Base-by-base conservation (phyloP, 2,888 invertebrate genomes). In the Hemistola chrysoprasaria region DNA sequence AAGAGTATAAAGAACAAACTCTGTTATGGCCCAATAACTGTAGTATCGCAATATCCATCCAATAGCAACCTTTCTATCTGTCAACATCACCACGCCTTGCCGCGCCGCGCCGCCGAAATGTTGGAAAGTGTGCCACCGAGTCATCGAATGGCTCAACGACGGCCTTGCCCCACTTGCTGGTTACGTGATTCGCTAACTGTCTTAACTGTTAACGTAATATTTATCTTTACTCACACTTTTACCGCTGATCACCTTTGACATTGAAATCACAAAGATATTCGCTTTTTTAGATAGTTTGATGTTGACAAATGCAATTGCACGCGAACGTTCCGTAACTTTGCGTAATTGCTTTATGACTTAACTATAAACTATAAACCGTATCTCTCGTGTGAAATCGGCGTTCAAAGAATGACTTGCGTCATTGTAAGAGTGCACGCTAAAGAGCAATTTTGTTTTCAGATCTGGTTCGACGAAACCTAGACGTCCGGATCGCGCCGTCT, bases 401-500 rank as follows among this genome's bases (percentile, higher is more conserved):
- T 43, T 43, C 33, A 33, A 27, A 44, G 43, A 38, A 10, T 9
- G 4, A 34, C 26, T 39, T 26, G 34, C 26, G 38, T 39, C 38
- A 44, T 34, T 39, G 43, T 34, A 28, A 20, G 43, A 39, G 7
- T 34, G 43, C 30, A 31, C 41, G 32, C 11, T 23, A 23, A 36
- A 8, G 22, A 23, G 4, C 11, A 25, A 29, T 40, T 53, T 65
- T 65, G 59, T 66, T 49, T 28, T 25, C 72, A 85, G 84, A 68
- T 73, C 83, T 53, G 79, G 78, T 36, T 73, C 86, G 35, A 63
- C 78, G 28, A 86, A 75, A 57, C 85, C 86, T 27, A 91, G 92
- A 41, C 91, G 95, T 53, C 95, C 95, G 30, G 95, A 95, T 76
- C 92, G 93, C 24, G 94, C 94, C 9, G 92, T 95, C 33, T 95